A percentile compares a stretch with the other conserved stretches of the same genome.
phyloP scores from a whole-genome alignment of 2,797 vertebrate species.

The Cuculus canorus region DNA sequence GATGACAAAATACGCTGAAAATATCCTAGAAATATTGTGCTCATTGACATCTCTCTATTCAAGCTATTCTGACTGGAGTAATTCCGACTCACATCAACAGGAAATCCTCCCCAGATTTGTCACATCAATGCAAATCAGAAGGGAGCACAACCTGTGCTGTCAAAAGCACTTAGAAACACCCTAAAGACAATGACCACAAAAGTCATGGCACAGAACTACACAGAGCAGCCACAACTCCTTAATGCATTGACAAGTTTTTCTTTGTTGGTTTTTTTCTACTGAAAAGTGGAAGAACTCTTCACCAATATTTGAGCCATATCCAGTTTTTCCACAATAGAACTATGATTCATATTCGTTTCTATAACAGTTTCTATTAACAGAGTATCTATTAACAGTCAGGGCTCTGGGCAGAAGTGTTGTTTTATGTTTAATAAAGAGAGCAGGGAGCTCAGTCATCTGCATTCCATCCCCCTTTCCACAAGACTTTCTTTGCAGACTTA shows the following conservation, averaged over 20 bases:
- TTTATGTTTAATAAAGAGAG: not conserved
- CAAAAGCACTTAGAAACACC: constrained; percentile 23
- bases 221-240: not conserved
- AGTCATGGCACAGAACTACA: not conserved
- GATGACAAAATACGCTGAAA: not conserved
- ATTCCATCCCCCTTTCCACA: not conserved
- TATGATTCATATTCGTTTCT: not conserved
- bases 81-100: not conserved
- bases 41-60: not conserved
- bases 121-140: not conserved
- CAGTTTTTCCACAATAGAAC: not conserved
- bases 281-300: not conserved
- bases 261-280: not conserved
- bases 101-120: constrained; percentile 9
- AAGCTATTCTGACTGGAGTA: not conserved
- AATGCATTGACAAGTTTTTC: not conserved
- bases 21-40: not conserved
- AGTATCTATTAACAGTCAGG: not conserved
- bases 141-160: not conserved
- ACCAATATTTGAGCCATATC: not conserved
- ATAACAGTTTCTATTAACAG: not conserved
- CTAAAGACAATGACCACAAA: not conserved
- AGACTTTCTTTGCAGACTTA: not conserved
- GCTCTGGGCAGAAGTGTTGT: not conserved
- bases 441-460: not conserved